These are phyloP conservation scores for Heterodera schachtii DNA, from an alignment of 1,140 invertebrate species.

Conservation along the genomic window DNA sequence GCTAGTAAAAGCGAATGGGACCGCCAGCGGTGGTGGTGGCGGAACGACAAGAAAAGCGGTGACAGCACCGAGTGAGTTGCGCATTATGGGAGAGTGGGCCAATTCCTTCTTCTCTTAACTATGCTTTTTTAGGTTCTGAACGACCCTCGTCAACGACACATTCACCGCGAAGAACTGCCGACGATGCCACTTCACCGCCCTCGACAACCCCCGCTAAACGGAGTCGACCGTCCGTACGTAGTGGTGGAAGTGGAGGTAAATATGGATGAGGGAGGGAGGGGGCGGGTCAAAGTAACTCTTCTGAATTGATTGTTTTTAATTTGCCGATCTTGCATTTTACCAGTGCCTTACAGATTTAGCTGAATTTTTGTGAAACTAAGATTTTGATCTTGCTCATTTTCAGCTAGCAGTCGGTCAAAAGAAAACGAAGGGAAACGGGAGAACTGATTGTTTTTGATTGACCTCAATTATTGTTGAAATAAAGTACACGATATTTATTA, in stretches of 20 bases:
- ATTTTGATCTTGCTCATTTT: not conserved
- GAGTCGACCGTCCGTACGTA: slow-evolving; percentile 15
- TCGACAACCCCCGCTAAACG: slow-evolving; percentile 1
- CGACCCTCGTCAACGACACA: not conserved
- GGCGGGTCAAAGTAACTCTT: no score
- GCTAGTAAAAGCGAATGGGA: slow-evolving; percentile 1
- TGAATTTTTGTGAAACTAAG: no score
- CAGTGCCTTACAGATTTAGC: no score
- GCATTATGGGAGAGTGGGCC: no score
- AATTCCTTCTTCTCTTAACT: not conserved
- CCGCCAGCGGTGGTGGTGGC: not conserved
- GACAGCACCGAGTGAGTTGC: slow-evolving; percentile 16
- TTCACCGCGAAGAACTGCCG: not conserved
- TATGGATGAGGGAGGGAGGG: no score
- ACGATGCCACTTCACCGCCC: not conserved
- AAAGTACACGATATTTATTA: not conserved
- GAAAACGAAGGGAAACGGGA: not conserved
- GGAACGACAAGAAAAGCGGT: not conserved
- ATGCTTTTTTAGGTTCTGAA: no score
- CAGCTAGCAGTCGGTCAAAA: not conserved
- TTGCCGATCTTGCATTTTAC: no score
- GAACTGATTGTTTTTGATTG: not conserved
- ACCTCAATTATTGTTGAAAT: not conserved
- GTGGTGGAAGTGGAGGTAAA: not conserved
- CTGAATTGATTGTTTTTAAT: no score